phyloP scores from a whole-genome alignment of 2,888 invertebrate species.

The Branchinecta sandiegonensis region DNA sequence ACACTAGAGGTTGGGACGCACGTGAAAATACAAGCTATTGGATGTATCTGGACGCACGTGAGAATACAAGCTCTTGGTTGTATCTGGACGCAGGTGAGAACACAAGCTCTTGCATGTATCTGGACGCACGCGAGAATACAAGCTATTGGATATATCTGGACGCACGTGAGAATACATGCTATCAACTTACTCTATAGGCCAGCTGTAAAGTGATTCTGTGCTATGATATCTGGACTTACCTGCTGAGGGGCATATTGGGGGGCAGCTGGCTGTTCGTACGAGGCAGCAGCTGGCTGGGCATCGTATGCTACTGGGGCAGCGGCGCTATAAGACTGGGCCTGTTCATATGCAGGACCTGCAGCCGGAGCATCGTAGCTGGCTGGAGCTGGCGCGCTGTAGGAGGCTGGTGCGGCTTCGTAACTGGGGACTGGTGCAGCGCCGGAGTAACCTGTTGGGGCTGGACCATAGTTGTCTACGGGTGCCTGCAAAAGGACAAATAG shows the following conservation, averaged over 20 bases:
- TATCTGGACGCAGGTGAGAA: too few species aligned
- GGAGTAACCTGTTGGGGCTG: not conserved
- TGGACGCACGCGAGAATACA: too few species aligned
- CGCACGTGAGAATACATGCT: too few species aligned
- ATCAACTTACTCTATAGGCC: too few species aligned
- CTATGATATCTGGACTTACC: too few species aligned
- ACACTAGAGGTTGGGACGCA: too few species aligned
- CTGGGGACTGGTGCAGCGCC: not conserved
- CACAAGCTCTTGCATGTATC: too few species aligned
- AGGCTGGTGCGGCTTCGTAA: not conserved
- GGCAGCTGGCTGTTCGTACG: constrained; percentile 20
- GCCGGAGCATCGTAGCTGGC: not conserved
- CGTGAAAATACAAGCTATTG: too few species aligned
- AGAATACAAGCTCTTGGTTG: too few species aligned
- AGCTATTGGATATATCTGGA: too few species aligned
- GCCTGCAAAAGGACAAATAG: not conserved
- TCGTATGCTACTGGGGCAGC: not conserved
- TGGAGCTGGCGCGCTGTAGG: not conserved
- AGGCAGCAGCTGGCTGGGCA: constrained; percentile 11
- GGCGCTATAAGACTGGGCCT: not conserved
- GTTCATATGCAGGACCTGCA: not conserved
- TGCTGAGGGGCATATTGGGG: constrained; percentile 17
- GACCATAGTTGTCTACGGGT: constrained; percentile 12
- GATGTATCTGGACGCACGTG: too few species aligned
- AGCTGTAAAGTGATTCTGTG: too few species aligned